Evolutionary conservation across 2,113 vertebrate species (phyloP).

Genomic region (Rhinichthys klamathensis): DNA sequence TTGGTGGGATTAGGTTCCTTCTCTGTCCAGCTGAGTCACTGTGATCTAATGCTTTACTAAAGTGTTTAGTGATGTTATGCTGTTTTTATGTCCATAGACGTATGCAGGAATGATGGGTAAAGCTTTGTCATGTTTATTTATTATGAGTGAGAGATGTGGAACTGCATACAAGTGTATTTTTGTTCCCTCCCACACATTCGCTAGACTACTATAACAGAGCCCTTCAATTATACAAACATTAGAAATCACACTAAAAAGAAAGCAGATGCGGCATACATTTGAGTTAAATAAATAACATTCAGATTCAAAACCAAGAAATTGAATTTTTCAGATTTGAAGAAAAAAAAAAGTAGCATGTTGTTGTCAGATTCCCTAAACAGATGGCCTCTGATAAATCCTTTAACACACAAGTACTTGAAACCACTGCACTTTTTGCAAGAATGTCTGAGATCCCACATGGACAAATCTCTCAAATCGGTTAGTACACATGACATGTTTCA

Average conservation of each 20-base stretch:
- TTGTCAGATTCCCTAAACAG: not conserved
- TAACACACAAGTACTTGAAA: not conserved
- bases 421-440: not conserved
- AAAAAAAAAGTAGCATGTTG: not conserved
- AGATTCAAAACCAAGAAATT: not conserved
- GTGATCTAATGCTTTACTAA: slow-evolving; percentile 30
- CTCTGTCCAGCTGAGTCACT: slow-evolving; percentile 35
- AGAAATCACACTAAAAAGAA: not conserved
- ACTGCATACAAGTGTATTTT: slow-evolving; percentile 10
- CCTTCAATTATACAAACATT: not conserved
- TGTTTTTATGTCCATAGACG: not conserved
- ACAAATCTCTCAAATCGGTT: slow-evolving; percentile 7
- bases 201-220: not conserved
- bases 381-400: not conserved
- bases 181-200: not conserved
- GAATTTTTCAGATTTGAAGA: not conserved
- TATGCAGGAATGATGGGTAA: slow-evolving; percentile 2
- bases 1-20: slow-evolving; percentile 35
- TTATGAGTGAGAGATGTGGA: not conserved
- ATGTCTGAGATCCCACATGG: not conserved
- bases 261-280: not conserved
- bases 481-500: not conserved
- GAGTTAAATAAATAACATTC: not conserved
- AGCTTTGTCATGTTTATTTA: not conserved
- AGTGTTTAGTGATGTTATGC: not conserved